Evolutionary conservation across 2,888 invertebrate species (phyloP).

Genomic region (Kryphioiulus occultus): DNA sequence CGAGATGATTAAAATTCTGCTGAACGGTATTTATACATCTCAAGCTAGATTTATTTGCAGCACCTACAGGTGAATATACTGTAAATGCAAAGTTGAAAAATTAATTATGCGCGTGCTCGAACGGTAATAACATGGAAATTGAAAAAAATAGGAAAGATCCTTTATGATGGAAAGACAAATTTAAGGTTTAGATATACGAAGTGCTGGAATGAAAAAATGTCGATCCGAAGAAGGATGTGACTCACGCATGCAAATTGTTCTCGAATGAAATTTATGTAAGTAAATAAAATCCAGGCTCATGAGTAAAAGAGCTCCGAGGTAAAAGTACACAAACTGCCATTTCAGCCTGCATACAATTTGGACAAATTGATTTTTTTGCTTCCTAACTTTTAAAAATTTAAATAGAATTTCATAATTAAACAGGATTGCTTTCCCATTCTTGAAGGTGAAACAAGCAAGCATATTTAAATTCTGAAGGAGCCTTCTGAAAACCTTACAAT

Average conservation of each 20-base stretch:
- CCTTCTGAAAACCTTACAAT: neutral
- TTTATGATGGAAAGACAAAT: neutral
- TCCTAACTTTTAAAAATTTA: neutral
- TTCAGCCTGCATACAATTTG: neutral
- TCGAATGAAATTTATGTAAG: neutral
- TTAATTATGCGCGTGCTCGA: slow-evolving; percentile 26
- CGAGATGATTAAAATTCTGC: neutral
- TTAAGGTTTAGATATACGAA: neutral
- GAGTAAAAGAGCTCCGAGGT: neutral
- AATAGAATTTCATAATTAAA: neutral
- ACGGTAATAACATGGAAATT: slow-evolving; percentile 30
- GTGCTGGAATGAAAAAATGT: neutral
- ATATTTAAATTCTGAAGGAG: neutral
- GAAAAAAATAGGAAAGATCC: neutral
- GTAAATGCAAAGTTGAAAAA: neutral
- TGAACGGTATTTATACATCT: neutral
- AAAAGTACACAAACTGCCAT: neutral
- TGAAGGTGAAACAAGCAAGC: neutral
- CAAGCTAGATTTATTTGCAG: neutral
- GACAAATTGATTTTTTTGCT: neutral
- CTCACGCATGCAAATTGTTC: neutral
- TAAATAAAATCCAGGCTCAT: neutral
- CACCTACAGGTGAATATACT: slow-evolving; percentile 13
- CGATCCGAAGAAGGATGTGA: neutral
- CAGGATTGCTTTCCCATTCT: neutral